phyloP scores from a whole-genome alignment of 2,797 vertebrate genomes.

The Peromyscus eremicus region DNA sequence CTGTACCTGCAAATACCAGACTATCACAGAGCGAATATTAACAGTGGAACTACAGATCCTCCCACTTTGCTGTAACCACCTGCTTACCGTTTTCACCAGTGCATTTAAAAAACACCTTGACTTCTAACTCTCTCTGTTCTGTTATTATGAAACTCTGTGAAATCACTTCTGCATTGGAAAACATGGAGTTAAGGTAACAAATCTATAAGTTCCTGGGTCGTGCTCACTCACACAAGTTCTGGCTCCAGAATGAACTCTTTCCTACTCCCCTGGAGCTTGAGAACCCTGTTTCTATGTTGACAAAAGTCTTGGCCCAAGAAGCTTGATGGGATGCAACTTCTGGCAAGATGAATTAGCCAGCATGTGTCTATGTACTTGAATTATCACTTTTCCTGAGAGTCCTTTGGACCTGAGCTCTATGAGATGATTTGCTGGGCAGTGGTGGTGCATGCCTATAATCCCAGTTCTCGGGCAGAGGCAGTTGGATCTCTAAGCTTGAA shows the following conservation, averaged over 20 bases:
- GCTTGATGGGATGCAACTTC: not conserved
- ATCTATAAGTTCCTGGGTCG: not conserved
- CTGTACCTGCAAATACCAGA: not conserved
- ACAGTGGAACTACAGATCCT: not conserved
- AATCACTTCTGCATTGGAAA: not conserved
- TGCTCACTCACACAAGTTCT: not conserved
- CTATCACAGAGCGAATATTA: not conserved
- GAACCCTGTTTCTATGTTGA: not conserved
- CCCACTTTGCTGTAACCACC: not conserved
- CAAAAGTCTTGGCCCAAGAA: not conserved
- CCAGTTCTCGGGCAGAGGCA: not conserved
- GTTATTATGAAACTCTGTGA: not conserved
- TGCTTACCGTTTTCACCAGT: not conserved
- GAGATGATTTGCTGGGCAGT: not conserved
- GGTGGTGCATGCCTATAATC: not conserved
- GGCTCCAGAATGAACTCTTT: not conserved
- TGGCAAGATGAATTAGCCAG: not conserved
- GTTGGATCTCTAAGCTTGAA: not conserved
- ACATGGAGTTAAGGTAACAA: not conserved
- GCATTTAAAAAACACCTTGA: not conserved
- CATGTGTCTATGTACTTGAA: not conserved
- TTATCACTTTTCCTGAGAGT: not conserved
- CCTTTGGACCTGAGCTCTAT: slow-evolving; percentile 27
- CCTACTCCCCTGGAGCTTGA: not conserved
- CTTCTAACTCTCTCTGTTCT: not conserved